phyloP scores from a whole-genome alignment of 2,797 vertebrate genomes.

The Periparus ater region DNA sequence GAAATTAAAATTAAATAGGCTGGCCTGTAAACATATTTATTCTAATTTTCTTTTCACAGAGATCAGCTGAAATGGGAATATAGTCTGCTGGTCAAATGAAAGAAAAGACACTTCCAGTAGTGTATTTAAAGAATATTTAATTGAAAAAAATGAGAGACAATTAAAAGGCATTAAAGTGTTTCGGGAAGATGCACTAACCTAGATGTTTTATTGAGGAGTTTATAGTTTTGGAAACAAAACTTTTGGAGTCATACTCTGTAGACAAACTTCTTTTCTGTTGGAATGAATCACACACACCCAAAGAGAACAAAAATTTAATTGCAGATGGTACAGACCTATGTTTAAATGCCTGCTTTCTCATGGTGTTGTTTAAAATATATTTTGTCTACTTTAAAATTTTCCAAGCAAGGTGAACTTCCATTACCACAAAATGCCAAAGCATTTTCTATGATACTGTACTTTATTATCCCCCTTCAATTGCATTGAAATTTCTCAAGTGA shows the following conservation, averaged over 20 bases:
- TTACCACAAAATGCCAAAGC: neutral
- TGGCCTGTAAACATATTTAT: neutral
- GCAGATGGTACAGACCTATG: neutral
- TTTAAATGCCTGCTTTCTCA: neutral
- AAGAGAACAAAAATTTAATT: neutral
- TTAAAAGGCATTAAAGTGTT: neutral
- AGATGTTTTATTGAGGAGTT: neutral
- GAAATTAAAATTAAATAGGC: neutral
- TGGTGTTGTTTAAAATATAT: neutral
- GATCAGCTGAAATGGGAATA: neutral
- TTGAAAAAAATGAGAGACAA: neutral
- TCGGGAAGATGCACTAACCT: neutral
- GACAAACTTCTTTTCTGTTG: neutral
- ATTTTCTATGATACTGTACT: neutral
- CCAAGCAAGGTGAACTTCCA: neutral
- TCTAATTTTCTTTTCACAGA: constrained; percentile 18
- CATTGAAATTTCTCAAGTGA: neutral
- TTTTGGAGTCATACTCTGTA: neutral
- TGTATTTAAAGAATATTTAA: neutral
- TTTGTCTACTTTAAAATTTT: neutral
- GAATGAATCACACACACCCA: fast-evolving
- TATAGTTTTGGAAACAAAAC: neutral
- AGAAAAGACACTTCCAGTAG: neutral
- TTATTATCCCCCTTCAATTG: neutral
- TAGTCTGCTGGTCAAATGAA: neutral